These are phyloP conservation scores for Cryptoprocta ferox DNA, from an alignment of 2,797 vertebrate species.

Conservation along the genomic window DNA sequence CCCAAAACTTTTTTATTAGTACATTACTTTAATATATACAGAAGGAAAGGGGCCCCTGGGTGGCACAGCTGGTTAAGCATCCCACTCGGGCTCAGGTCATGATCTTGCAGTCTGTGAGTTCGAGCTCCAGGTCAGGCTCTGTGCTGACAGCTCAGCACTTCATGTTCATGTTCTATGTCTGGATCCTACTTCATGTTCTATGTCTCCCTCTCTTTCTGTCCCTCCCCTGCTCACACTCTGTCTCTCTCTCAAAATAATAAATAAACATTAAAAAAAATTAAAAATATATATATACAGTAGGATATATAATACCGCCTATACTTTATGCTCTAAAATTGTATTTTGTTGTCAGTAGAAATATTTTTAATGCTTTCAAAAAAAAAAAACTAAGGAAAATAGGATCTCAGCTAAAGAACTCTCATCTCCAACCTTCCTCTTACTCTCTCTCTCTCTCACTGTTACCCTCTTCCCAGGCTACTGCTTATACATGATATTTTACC, in stretches of 20 bases:
- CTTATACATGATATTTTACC: not conserved
- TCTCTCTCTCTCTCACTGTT: not conserved
- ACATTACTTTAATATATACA: not conserved
- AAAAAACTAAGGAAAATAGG: not conserved
- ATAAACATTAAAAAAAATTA: too few relatives aligned
- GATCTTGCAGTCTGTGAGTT: too few relatives aligned
- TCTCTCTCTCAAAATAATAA: too few relatives aligned
- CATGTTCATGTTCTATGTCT: too few relatives aligned
- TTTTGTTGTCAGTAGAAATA: slow-evolving; percentile 30
- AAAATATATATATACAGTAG: not conserved
- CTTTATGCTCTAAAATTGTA: slow-evolving; percentile 17
- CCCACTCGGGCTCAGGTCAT: too few relatives aligned
- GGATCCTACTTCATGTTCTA: too few relatives aligned
- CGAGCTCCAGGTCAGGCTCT: too few relatives aligned
- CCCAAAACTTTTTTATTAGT: not conserved
- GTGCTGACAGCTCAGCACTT: too few relatives aligned
- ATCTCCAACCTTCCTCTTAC: not conserved
- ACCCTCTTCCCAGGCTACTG: not conserved
- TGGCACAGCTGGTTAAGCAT: too few relatives aligned
- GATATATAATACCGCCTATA: not conserved
- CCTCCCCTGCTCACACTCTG: too few relatives aligned
- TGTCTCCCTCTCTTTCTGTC: too few relatives aligned
- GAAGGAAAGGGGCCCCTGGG: not conserved
- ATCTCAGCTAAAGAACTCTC: not conserved
- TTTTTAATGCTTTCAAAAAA: not conserved